Evolutionary conservation across 2,797 vertebrate species (phyloP).

Genomic region (Pterois miles): DNA sequence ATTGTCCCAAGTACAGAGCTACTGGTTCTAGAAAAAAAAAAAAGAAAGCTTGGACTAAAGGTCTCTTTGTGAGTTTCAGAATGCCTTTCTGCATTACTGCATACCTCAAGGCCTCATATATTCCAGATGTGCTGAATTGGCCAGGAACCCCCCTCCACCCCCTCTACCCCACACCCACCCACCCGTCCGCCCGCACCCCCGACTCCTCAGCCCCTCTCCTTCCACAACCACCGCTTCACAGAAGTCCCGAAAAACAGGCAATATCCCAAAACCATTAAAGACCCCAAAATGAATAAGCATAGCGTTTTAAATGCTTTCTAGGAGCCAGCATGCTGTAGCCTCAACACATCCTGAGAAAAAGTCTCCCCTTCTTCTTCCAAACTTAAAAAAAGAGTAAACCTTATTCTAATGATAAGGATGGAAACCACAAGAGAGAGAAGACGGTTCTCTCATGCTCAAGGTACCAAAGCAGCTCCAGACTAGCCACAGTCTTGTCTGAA

Average conservation of each 20-base stretch:
- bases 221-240: constrained; percentile 58
- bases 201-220: constrained; percentile 58
- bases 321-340: constrained; percentile 36
- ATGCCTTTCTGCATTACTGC: constrained; percentile 86
- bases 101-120: constrained; percentile 88
- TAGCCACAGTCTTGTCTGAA: constrained; percentile 55
- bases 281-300: constrained; percentile 67
- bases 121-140: constrained; percentile 88
- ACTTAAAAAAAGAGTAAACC: constrained; percentile 38
- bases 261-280: constrained; percentile 75
- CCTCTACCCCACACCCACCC: background rate
- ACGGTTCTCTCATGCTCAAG: constrained; percentile 30
- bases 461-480: constrained; percentile 34
- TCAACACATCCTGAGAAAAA: constrained; percentile 34
- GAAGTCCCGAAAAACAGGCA: constrained; percentile 75
- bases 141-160: constrained; percentile 57
- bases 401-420: constrained; percentile 68
- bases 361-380: constrained; percentile 18
- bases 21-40: constrained; percentile 70
- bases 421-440: constrained; percentile 64
- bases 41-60: constrained; percentile 76
- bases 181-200: constrained; percentile 40
- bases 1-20: constrained; percentile 75
- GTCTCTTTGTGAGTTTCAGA: constrained; percentile 85
- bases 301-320: constrained; percentile 42